Evolutionary conservation across 1,140 invertebrate species (phyloP).

Genomic region (Muscidifurax raptorellus): DNA sequence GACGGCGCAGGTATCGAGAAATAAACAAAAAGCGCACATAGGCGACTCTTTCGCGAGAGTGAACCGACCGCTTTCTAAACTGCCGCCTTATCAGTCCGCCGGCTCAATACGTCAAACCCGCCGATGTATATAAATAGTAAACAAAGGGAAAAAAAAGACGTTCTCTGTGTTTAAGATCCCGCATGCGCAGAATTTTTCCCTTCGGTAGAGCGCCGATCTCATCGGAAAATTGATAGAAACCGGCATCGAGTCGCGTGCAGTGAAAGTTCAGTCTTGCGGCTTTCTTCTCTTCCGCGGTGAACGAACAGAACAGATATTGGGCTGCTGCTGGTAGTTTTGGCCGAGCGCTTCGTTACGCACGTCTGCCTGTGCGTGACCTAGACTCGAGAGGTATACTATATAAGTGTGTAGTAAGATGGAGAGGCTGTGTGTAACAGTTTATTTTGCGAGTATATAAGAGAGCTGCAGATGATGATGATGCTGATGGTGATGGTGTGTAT

Average conservation of each 20-base stretch:
- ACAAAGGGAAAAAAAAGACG: not conserved
- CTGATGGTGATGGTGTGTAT: too few species aligned
- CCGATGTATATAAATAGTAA: not conserved
- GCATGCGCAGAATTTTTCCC: not conserved
- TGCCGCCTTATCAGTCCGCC: constrained; percentile 5
- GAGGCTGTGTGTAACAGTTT: too few species aligned
- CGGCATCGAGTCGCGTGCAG: not conserved
- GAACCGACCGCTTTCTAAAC: constrained; percentile 29
- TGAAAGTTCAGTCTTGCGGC: not conserved
- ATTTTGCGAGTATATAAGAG: not conserved
- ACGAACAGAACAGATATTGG: not conserved
- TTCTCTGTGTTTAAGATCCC: not conserved
- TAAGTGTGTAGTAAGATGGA: not conserved
- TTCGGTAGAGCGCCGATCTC: not conserved
- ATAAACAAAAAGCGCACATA: not conserved
- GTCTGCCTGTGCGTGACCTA: constrained; percentile 1
- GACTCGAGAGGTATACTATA: not conserved
- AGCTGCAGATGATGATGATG: not conserved
- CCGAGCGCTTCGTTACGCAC: constrained; percentile 35
- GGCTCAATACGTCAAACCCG: not conserved
- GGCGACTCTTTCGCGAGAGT: not conserved
- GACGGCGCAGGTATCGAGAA: not conserved
- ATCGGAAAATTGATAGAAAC: not conserved
- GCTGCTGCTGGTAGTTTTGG: not conserved
- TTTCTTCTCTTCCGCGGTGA: constrained; percentile 13